phyloP scores from a whole-genome alignment of 2,888 invertebrate species.

The Tricholauxania praeusta region DNA sequence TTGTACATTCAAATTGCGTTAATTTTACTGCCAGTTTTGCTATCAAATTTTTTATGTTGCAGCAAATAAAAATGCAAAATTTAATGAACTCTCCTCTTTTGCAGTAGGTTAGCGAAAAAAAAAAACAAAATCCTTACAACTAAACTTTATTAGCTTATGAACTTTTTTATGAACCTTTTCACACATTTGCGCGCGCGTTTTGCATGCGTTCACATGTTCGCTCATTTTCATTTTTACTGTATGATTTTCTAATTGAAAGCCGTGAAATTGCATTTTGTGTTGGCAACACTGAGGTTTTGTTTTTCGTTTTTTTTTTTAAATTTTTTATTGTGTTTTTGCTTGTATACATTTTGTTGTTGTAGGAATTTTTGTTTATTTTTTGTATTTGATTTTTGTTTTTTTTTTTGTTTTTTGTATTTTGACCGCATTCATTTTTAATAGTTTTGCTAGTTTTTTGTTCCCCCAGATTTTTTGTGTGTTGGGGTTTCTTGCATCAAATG shows the following conservation, averaged over 20 bases:
- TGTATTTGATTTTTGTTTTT: neutral
- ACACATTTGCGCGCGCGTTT: neutral
- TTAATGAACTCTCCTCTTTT: too few species aligned
- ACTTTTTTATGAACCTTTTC: slow-evolving; percentile 3
- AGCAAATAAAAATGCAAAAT: too few species aligned
- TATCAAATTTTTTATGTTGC: too few species aligned
- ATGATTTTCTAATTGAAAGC: slow-evolving; percentile 1
- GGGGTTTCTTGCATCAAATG: neutral
- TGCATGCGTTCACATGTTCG: neutral
- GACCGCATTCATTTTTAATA: neutral
- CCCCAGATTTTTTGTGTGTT: neutral
- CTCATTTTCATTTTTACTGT: too few species aligned
- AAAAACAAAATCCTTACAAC: neutral
- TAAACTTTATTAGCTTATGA: slow-evolving; percentile 7
- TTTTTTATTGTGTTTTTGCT: neutral
- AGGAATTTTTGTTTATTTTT: neutral
- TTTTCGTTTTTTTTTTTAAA: neutral
- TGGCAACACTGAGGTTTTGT: neutral
- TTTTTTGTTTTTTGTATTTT: neutral
- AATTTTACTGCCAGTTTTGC: too few species aligned
- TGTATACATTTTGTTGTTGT: neutral
- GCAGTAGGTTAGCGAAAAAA: neutral
- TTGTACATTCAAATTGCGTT: too few species aligned
- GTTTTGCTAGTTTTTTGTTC: neutral
- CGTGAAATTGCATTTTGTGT: slow-evolving; percentile 15